Evolutionary conservation across 2,797 vertebrate genomes (phyloP).

Genomic region (Phaenicophaeus curvirostris): DNA sequence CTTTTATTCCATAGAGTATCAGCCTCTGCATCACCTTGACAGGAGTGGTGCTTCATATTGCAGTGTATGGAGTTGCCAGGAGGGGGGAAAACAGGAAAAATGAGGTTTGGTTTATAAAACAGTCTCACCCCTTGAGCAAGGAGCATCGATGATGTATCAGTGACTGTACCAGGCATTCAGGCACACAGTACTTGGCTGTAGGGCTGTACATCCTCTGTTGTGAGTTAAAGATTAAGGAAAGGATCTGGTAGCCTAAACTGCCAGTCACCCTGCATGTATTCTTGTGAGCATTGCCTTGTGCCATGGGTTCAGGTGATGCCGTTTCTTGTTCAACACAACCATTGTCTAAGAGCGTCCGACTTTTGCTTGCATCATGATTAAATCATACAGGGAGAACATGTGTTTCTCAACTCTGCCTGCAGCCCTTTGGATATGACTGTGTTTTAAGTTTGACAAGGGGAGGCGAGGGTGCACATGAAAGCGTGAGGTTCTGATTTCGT

Average conservation of each 20-base stretch:
- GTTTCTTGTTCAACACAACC: not conserved
- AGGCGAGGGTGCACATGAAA: not conserved
- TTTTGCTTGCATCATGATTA: not conserved
- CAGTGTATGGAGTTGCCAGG: not conserved
- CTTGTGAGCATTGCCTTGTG: not conserved
- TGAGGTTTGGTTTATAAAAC: not conserved
- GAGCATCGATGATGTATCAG: not conserved
- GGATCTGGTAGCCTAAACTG: not conserved
- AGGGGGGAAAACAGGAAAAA: not conserved
- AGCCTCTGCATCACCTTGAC: not conserved
- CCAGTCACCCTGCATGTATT: not conserved
- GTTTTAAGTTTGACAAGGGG: not conserved
- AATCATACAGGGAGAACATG: not conserved
- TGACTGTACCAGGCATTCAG: not conserved
- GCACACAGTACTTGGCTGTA: not conserved
- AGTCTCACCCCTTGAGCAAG: not conserved
- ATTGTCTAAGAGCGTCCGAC: not conserved
- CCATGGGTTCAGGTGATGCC: not conserved
- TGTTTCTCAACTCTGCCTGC: conserved; percentile 21
- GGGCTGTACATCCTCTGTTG: not conserved
- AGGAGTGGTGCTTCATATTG: not conserved
- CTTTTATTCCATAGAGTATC: fast-evolving
- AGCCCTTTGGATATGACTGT: conserved; percentile 16
- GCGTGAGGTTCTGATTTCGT: not conserved
- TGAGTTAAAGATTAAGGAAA: not conserved